Conservation (phyloP, 1,140 invertebrate genomes). For the Macrobrachium rosenbergii region DNA sequence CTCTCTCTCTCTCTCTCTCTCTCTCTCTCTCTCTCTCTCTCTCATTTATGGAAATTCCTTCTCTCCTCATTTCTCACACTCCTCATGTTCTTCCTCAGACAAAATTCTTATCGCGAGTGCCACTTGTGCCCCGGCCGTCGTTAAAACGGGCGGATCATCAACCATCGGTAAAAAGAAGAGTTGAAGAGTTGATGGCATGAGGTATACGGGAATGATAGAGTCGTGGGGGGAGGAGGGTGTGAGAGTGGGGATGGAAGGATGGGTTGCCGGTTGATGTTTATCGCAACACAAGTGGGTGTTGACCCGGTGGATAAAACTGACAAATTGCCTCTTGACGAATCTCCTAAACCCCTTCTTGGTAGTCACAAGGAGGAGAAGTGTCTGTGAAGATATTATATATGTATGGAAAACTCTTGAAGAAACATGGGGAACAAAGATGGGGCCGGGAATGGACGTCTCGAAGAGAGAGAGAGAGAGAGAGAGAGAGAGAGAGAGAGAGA, state of each 20-base stretch:
- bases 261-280: slow-evolving; percentile 46
- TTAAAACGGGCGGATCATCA: not conserved
- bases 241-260: not conserved
- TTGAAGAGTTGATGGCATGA: not conserved
- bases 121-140: too few species aligned
- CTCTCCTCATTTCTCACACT: too few species aligned
- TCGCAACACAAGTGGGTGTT: slow-evolving; percentile 52
- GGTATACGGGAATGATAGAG: not conserved
- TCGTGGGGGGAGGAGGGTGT: too few species aligned
- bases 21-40: too few species aligned
- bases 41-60: too few species aligned
- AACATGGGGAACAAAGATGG: not conserved
- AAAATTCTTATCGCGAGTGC: too few species aligned
- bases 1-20: too few species aligned
- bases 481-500: too few species aligned
- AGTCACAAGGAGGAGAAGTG: not conserved
- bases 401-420: not conserved
- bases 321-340: slow-evolving; percentile 58
- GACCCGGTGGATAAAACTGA: slow-evolving; percentile 52
- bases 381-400: not conserved
- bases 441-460: not conserved
- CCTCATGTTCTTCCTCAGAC: too few species aligned
- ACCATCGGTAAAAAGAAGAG: not conserved
- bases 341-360: not conserved
- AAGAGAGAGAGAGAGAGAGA: not conserved